A percentile compares a stretch with the other conserved stretches of the same genome.
These are phyloP conservation scores for Propithecus perrieri DNA, from an alignment of 2,797 vertebrate species.

Conservation along the genomic window DNA sequence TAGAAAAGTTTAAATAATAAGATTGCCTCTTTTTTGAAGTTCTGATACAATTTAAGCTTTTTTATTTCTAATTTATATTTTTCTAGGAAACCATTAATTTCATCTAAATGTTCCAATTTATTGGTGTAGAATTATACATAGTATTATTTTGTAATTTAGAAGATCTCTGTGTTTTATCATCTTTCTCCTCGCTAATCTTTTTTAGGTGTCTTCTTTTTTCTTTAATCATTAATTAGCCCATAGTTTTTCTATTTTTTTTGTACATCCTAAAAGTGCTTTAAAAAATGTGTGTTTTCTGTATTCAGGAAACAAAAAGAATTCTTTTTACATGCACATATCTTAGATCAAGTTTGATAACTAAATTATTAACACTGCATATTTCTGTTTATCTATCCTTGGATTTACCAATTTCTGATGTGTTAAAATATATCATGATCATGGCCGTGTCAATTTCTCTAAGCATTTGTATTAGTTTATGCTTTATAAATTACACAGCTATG, in stretches of 20 bases:
- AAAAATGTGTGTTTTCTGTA: background rate
- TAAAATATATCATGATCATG: background rate
- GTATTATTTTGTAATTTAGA: no score
- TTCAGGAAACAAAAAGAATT: background rate
- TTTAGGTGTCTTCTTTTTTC: background rate
- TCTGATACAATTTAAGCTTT: no score
- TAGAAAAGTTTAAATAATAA: no score
- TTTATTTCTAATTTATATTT: no score
- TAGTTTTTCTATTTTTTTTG: background rate
- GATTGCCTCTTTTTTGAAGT: no score
- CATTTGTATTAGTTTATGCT: background rate
- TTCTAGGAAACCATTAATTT: no score
- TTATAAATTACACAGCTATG: background rate
- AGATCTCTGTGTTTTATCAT: no score
- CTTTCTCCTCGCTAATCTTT: no score
- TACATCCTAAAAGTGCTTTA: background rate
- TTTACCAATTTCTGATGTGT: background rate
- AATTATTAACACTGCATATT: background rate
- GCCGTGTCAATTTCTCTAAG: constrained; percentile 21
- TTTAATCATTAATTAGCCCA: background rate
- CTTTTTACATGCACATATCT: background rate
- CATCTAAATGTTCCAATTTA: no score
- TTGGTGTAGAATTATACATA: no score
- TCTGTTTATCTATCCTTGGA: background rate
- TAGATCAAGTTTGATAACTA: background rate